Evolutionary conservation across 2,113 vertebrate species (phyloP).

Genomic region (Pionites leucogaster): DNA sequence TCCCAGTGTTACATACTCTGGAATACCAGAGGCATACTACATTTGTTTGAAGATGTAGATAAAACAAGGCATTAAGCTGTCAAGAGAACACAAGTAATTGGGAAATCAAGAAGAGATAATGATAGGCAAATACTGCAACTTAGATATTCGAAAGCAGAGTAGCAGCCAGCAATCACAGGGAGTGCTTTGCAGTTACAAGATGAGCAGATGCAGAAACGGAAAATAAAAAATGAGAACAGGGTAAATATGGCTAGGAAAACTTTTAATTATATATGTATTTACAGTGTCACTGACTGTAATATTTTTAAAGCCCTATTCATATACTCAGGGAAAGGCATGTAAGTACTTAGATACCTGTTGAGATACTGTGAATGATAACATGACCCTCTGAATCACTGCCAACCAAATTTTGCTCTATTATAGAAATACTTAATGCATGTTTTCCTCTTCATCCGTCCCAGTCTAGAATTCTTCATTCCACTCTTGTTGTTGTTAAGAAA

Average conservation of each 20-base stretch:
- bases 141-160: not conserved
- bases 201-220: not conserved
- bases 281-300: not conserved
- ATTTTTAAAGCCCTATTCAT: not conserved
- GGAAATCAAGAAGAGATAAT: not conserved
- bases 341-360: not conserved
- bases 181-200: not conserved
- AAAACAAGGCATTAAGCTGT: not conserved
- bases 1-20: not conserved
- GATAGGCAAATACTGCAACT: not conserved
- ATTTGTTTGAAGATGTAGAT: not conserved
- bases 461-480: not conserved
- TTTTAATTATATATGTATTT: not conserved
- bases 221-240: not conserved
- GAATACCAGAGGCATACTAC: not conserved
- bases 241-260: not conserved
- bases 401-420: not conserved
- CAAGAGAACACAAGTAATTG: not conserved
- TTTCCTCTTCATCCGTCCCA: not conserved
- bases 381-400: not conserved
- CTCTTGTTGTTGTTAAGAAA: not conserved
- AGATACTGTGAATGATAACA: not conserved
- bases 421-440: not conserved
- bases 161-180: not conserved
- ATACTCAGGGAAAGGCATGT: rapidly evolving